Evolutionary conservation across 2,113 vertebrate species (phyloP).

Genomic region (Trinectes maculatus): DNA sequence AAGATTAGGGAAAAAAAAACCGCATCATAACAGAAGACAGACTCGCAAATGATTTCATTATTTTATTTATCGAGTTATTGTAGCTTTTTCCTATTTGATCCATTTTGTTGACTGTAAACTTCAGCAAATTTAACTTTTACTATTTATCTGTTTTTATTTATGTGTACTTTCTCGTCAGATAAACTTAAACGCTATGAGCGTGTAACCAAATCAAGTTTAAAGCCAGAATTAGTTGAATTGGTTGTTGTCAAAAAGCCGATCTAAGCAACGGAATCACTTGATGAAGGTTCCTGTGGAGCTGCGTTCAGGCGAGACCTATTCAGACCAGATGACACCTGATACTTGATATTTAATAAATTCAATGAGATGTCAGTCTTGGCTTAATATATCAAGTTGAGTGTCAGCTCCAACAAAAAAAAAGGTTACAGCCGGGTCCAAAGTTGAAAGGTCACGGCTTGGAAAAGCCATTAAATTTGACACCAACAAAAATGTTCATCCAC

Average conservation of each 20-base stretch:
- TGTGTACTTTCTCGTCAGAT: neutral
- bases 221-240: too few relatives aligned
- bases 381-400: slow-evolving; percentile 17
- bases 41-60: slow-evolving; percentile 36
- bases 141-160: slow-evolving; percentile 1
- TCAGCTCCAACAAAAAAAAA: slow-evolving; percentile 17
- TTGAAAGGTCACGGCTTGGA: slow-evolving; percentile 37
- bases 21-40: slow-evolving; percentile 34
- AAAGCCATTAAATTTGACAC: slow-evolving; percentile 39
- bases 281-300: neutral
- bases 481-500: neutral
- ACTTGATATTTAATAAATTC: slow-evolving; percentile 25
- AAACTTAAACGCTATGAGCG: too few relatives aligned
- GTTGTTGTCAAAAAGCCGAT: too few relatives aligned
- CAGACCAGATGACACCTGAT: slow-evolving; percentile 13
- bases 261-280: too few relatives aligned
- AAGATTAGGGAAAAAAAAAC: slow-evolving; percentile 58
- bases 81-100: slow-evolving; percentile 23
- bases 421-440: slow-evolving; percentile 21
- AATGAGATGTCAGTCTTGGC: slow-evolving; percentile 12
- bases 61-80: slow-evolving; percentile 13
- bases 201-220: too few relatives aligned
- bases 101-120: neutral
- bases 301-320: too few relatives aligned
- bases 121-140: slow-evolving; percentile 2